Conservation (phyloP, 2,797 vertebrate genomes). For the Lagorchestes hirsutus region DNA sequence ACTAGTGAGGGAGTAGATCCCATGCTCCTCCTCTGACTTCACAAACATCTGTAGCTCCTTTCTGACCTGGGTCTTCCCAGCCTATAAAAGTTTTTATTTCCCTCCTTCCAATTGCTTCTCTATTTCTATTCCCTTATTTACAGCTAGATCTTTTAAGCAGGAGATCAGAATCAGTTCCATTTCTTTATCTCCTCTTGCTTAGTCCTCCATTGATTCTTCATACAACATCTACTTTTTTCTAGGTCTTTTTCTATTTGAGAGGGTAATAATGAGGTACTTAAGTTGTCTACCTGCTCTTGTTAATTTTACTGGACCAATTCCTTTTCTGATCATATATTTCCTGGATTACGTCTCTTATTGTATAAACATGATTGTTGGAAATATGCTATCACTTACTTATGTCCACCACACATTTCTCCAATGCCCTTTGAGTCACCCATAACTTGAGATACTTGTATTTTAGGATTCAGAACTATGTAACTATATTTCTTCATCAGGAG, state of each 20-base stretch:
- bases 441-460: neutral
- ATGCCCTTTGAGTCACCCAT: neutral
- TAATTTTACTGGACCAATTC: neutral
- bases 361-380: neutral
- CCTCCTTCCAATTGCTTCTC: neutral
- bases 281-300: neutral
- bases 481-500: neutral
- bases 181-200: neutral
- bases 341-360: neutral
- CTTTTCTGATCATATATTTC: neutral
- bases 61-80: neutral
- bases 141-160: neutral
- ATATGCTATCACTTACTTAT: neutral
- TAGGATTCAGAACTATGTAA: neutral
- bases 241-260: neutral
- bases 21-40: neutral
- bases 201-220: neutral
- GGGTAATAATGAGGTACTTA: neutral
- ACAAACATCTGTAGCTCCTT: neutral
- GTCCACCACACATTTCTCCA: neutral
- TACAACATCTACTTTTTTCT: neutral
- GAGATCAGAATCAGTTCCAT: neutral
- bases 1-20: neutral
- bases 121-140: neutral
- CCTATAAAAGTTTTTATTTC: neutral